These are phyloP conservation scores for Hemicentrotus pulcherrimus DNA, from an alignment of 35 echinoderm and acorn worm genomes.

Conservation along the genomic window DNA sequence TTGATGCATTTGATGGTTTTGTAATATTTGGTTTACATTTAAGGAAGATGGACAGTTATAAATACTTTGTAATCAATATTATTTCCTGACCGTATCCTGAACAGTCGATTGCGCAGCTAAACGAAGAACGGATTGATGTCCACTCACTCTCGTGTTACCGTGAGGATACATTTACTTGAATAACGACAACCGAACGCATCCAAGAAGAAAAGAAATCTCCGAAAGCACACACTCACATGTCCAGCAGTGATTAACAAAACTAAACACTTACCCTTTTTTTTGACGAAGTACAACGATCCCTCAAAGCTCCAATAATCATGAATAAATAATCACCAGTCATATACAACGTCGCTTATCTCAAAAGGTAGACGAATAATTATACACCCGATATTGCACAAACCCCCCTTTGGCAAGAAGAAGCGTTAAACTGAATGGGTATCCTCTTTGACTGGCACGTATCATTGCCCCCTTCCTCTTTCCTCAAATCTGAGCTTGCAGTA, in stretches of 20 bases:
- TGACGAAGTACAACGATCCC: neutral
- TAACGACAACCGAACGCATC: no score
- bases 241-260: neutral
- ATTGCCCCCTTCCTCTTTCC: neutral
- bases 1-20: no score
- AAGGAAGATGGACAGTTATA: no score
- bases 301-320: neutral
- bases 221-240: neutral
- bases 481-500: neutral
- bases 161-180: no score
- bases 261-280: neutral
- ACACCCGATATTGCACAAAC: neutral
- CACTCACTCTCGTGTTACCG: no score
- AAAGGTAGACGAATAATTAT: neutral
- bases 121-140: no score
- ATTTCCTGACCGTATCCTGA: no score
- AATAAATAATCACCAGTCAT: slow-evolving; percentile 14
- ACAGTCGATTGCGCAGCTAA: no score
- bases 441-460: neutral
- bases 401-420: neutral
- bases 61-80: no score
- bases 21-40: no score
- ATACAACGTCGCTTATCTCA: neutral
- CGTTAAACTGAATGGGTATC: neutral
- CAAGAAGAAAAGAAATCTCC: no score